Evolutionary conservation across 2,888 invertebrate genomes (phyloP).

Genomic region (Hyposoter dolosus): DNA sequence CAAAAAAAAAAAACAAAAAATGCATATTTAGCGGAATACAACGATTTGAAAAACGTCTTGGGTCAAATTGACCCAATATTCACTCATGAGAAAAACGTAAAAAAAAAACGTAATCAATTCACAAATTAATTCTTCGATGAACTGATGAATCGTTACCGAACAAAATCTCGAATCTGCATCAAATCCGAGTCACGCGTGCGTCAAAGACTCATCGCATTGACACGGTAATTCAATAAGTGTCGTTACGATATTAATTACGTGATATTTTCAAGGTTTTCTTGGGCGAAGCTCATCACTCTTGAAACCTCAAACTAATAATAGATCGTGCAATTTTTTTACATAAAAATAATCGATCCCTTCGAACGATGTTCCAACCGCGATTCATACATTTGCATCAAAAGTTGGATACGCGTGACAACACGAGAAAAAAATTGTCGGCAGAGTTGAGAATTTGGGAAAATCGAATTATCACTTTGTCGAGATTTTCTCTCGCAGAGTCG

Average conservation of each 20-base stretch:
- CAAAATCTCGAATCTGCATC: neutral
- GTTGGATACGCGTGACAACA: neutral
- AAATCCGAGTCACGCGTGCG: neutral
- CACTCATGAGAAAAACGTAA: no score
- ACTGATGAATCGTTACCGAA: neutral
- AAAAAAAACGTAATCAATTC: neutral
- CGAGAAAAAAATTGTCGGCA: neutral
- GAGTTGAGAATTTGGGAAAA: slow-evolving; percentile 4
- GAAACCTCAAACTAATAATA: slow-evolving; percentile 49
- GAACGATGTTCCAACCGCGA: neutral
- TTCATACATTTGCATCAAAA: neutral
- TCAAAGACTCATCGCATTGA: neutral
- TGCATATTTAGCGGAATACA: no score
- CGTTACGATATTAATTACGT: slow-evolving; percentile 51
- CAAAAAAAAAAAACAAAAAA: no score
- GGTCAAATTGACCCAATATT: no score
- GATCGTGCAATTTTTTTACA: neutral
- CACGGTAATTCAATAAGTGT: slow-evolving; percentile 48
- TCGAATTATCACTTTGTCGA: slow-evolving; percentile 62
- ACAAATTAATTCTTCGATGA: neutral
- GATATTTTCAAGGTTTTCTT: slow-evolving; percentile 48
- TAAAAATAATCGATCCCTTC: neutral
- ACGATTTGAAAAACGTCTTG: no score
- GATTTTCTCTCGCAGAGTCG: slow-evolving; percentile 29
- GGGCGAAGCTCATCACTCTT: slow-evolving; percentile 28